phyloP scores from a whole-genome alignment of 2,888 invertebrate genomes.

The Thecocarcelia acutangulata region DNA sequence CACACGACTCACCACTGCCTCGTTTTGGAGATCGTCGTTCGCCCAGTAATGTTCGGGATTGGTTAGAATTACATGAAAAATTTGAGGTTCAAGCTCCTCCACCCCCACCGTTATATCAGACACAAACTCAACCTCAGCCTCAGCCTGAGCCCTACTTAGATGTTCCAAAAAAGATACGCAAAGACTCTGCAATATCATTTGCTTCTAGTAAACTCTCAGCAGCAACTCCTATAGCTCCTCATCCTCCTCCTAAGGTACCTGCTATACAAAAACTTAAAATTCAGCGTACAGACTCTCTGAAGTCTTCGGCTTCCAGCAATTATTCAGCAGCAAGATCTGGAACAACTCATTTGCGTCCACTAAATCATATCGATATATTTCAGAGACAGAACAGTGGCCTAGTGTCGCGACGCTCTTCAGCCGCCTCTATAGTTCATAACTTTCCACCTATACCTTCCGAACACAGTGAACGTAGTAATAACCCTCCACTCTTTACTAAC shows the following conservation, averaged over 20 bases:
- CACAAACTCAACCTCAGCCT: slow-evolving; percentile 32
- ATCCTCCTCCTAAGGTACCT: slow-evolving; percentile 42
- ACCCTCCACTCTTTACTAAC: slow-evolving; percentile 11
- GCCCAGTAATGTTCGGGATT: slow-evolving; percentile 80
- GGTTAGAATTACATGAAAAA: slow-evolving; percentile 80
- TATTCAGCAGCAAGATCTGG: slow-evolving; percentile 73
- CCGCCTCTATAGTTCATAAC: slow-evolving; percentile 77
- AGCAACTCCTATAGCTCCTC: slow-evolving; percentile 4
- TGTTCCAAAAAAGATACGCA: slow-evolving; percentile 57
- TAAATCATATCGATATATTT: slow-evolving; percentile 76
- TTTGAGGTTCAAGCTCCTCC: slow-evolving; percentile 71
- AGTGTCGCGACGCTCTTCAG: slow-evolving; percentile 78
- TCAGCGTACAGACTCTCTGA: slow-evolving; percentile 73
- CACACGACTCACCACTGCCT: slow-evolving; percentile 73
- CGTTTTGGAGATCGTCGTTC: slow-evolving; percentile 80
- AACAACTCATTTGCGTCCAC: slow-evolving; percentile 69
- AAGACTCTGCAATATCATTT: slow-evolving; percentile 74
- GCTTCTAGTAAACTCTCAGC: slow-evolving; percentile 75
- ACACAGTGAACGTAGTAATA: slow-evolving; percentile 55
- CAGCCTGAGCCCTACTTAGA: slow-evolving; percentile 42
- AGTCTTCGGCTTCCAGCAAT: slow-evolving; percentile 74
- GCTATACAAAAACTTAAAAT: slow-evolving; percentile 59
- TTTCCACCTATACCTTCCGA: slow-evolving; percentile 77
- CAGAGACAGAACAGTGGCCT: slow-evolving; percentile 78
- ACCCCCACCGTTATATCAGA: slow-evolving; percentile 25